phyloP scores from a whole-genome alignment of 2,888 invertebrate genomes.

The Julus scandinavius region DNA sequence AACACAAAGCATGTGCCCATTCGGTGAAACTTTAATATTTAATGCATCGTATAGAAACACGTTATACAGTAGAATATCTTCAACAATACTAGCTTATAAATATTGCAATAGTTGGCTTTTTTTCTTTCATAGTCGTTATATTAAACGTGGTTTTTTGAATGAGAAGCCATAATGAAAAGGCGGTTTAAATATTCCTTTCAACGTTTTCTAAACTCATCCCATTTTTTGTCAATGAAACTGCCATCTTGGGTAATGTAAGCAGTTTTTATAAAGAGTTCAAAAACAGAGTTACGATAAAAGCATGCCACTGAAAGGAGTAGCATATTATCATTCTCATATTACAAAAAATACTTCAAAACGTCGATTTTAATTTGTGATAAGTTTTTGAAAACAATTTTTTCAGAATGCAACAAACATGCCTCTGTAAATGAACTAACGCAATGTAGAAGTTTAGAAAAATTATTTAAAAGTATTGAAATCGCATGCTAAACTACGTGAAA shows the following conservation, averaged over 20 bases:
- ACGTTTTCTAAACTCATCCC: background rate
- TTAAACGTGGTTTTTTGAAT: background rate
- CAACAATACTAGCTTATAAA: constrained; percentile 16
- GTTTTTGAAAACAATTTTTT: too few relatives aligned
- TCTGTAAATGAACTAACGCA: too few relatives aligned
- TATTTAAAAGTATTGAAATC: too few relatives aligned
- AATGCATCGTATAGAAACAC: background rate
- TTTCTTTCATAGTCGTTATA: background rate
- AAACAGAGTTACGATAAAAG: background rate
- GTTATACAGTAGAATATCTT: background rate
- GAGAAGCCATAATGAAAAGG: background rate
- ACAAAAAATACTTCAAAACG: too few relatives aligned
- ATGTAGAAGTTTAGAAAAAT: too few relatives aligned
- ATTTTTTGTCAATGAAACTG: background rate
- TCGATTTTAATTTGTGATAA: too few relatives aligned
- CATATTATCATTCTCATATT: too few relatives aligned
- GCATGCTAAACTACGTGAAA: too few relatives aligned
- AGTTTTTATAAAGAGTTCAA: constrained; percentile 13
- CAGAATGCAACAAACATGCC: too few relatives aligned
- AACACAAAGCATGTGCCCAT: background rate
- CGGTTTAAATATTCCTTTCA: constrained; percentile 7
- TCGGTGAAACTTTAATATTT: constrained; percentile 19
- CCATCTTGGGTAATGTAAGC: background rate
- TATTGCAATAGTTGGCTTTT: background rate
- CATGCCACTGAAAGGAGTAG: background rate